Conservation (phyloP, 2,888 invertebrate genomes). For the Phortica magna region DNA sequence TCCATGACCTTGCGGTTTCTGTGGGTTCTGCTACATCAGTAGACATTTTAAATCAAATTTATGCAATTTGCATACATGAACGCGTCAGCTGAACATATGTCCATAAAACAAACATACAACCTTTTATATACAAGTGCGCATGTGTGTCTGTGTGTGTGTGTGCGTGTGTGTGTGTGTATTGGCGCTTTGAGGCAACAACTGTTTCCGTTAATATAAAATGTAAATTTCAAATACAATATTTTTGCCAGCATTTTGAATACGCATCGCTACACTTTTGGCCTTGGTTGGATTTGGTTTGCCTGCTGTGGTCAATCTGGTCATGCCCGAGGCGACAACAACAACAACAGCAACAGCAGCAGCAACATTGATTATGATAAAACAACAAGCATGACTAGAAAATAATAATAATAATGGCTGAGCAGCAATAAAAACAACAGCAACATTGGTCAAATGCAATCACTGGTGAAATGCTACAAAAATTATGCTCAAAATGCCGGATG, state of each 20-base stretch:
- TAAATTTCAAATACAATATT: constrained; percentile 63
- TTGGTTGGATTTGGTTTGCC: constrained; percentile 25
- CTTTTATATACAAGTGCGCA: neutral
- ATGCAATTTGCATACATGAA: constrained; percentile 73
- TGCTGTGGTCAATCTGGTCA: constrained; percentile 65
- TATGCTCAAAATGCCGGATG: constrained; percentile 69
- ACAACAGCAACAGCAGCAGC: constrained; percentile 45
- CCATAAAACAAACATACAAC: constrained; percentile 60
- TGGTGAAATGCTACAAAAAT: constrained; percentile 70
- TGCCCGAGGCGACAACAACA: constrained; percentile 36
- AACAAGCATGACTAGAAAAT: constrained; percentile 38
- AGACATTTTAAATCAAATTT: constrained; percentile 72
- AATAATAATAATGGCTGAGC: constrained; percentile 52
- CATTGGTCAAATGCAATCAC: constrained; percentile 69
- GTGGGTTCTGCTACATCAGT: constrained; percentile 47
- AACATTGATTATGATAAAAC: constrained; percentile 31
- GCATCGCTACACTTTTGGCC: constrained; percentile 30
- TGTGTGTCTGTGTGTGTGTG: constrained; percentile 31
- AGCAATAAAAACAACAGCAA: constrained; percentile 42
- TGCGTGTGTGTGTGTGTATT: constrained; percentile 47
- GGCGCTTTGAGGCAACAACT: constrained; percentile 70
- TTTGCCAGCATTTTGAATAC: constrained; percentile 54
- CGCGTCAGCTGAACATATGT: constrained; percentile 69
- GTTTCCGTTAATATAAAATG: constrained; percentile 75
- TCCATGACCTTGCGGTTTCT: constrained; percentile 30